Percentiles rank a stretch among this genome's conserved stretches.
Conservation (phyloP, 2,888 invertebrate genomes). For the Thyatira batis region DNA sequence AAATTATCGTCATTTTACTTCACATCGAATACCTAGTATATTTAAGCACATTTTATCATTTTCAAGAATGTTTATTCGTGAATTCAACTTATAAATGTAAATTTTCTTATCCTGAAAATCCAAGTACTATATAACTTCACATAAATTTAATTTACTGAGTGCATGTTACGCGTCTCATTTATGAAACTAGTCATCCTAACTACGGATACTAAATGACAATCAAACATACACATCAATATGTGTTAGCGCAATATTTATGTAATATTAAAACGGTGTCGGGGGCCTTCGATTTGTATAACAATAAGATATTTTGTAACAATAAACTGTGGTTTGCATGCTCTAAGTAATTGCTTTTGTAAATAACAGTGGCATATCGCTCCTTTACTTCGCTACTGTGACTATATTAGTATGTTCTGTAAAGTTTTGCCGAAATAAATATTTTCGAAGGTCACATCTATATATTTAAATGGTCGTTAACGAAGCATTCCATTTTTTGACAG, state of each 20-base stretch:
- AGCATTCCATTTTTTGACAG: constrained; percentile 1
- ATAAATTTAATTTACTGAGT: not conserved
- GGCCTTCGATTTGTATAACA: constrained; percentile 27
- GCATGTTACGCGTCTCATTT: not conserved
- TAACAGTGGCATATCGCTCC: constrained; percentile 8
- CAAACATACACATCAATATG: constrained; percentile 8
- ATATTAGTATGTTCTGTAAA: not conserved
- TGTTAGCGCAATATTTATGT: constrained; percentile 20
- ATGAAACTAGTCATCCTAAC: not conserved
- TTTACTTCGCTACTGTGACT: constrained; percentile 5
- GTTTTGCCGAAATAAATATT: constrained; percentile 11
- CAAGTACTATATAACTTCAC: too few relatives aligned
- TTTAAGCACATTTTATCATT: too few relatives aligned
- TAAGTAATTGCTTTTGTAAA: constrained; percentile 35
- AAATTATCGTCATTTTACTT: too few relatives aligned
- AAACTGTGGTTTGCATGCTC: constrained; percentile 19
- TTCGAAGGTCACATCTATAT: constrained; percentile 8
- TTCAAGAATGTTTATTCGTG: too few relatives aligned
- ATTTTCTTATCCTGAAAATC: too few relatives aligned
- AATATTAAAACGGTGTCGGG: constrained; percentile 12
- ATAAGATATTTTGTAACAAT: constrained; percentile 39
- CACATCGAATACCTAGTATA: too few relatives aligned
- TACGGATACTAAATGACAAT: constrained; percentile 9
- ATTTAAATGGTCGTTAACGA: constrained; percentile 2
- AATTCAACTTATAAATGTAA: too few relatives aligned